Conservation (phyloP, 1,140 invertebrate genomes). For the Caerostris extrusa region DNA sequence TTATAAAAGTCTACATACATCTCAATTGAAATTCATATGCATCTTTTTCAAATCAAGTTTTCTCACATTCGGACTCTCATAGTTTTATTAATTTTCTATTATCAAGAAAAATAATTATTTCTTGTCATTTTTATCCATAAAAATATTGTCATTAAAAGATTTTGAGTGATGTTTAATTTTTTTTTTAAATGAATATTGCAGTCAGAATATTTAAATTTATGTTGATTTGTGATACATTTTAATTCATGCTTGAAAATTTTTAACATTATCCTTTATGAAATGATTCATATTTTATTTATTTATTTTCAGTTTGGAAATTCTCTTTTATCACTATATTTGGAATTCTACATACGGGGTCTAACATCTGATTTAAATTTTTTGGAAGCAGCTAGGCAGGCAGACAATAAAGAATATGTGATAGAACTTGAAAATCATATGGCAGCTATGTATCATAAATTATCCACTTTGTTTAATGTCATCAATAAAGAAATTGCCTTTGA, state of each 20-base stretch:
- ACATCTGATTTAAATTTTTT: conserved; percentile 74
- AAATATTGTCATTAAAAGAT: too few relatives aligned
- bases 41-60: too few relatives aligned
- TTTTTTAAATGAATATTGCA: too few relatives aligned
- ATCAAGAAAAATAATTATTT: too few relatives aligned
- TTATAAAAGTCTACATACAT: too few relatives aligned
- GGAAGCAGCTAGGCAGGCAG: conserved; percentile 75
- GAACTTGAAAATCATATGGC: conserved; percentile 78
- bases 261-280: neutral
- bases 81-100: too few relatives aligned
- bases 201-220: too few relatives aligned
- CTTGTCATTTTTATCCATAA: too few relatives aligned
- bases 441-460: conserved; percentile 74
- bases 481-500: conserved; percentile 74
- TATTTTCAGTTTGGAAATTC: conserved; percentile 73
- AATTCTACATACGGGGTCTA: conserved; percentile 73
- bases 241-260: neutral
- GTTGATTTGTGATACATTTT: too few relatives aligned
- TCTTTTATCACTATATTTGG: conserved; percentile 73
- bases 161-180: too few relatives aligned
- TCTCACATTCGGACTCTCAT: too few relatives aligned
- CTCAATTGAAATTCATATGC: too few relatives aligned
- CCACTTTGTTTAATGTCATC: conserved; percentile 61
- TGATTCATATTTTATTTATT: conserved; percentile 26
- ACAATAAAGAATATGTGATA: conserved; percentile 66